Evolutionary conservation across 2,888 invertebrate species (phyloP).

Genomic region (Halictus ligatus): DNA sequence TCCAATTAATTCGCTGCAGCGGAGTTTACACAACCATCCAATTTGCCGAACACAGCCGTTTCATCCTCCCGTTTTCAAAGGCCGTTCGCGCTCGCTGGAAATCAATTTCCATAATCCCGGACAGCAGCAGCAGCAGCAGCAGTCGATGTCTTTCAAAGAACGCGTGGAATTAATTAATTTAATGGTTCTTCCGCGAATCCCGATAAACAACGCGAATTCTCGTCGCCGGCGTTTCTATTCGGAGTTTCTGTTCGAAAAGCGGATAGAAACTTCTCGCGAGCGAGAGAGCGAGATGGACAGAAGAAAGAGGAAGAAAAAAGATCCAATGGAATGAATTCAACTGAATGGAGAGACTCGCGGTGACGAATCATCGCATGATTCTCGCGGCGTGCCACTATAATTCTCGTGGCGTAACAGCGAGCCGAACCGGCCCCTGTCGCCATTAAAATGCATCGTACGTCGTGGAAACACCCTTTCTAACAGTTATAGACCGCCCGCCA

Average conservation of each 20-base stretch:
- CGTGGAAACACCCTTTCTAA: slow-evolving; percentile 67
- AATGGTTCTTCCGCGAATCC: background rate
- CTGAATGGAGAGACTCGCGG: slow-evolving; percentile 25
- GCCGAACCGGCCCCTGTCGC: slow-evolving; percentile 40
- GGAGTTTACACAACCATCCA: background rate
- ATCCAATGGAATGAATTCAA: slow-evolving; percentile 30
- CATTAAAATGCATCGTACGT: slow-evolving; percentile 69
- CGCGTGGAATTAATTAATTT: slow-evolving; percentile 6
- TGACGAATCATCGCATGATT: slow-evolving; percentile 21
- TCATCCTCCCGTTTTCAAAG: background rate
- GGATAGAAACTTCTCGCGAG: slow-evolving; percentile 27
- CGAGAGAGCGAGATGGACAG: background rate
- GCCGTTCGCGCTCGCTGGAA: background rate
- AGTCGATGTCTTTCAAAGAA: background rate
- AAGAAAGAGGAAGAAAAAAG: background rate
- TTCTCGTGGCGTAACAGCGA: slow-evolving; percentile 49
- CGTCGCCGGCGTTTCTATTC: background rate
- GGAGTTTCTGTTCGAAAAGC: slow-evolving; percentile 48
- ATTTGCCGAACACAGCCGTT: background rate
- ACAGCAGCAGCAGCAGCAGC: background rate
- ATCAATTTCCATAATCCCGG: slow-evolving; percentile 1
- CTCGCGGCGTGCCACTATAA: slow-evolving; percentile 7
- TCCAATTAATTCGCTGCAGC: background rate
- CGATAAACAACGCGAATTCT: background rate
- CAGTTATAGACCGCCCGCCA: slow-evolving; percentile 55